Conservation (phyloP, 2,113 vertebrate species). For the Stegostoma tigrinum region DNA sequence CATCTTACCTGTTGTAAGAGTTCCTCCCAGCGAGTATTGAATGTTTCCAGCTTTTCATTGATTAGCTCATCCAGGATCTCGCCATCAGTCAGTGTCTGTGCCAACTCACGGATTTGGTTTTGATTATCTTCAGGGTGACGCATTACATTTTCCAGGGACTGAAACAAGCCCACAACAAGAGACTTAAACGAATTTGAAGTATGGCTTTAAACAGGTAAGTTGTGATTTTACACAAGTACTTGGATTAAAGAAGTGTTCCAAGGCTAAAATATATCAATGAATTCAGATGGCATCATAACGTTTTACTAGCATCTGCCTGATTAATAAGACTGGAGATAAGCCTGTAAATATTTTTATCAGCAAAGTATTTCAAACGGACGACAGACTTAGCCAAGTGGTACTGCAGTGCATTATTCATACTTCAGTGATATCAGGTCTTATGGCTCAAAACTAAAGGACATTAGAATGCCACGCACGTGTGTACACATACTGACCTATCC, state of each 20-base stretch:
- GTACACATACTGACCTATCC: neutral
- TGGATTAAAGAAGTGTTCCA: neutral
- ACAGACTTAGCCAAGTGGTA: neutral
- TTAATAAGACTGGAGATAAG: neutral
- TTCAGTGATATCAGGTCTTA: neutral
- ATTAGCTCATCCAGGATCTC: constrained; percentile 94
- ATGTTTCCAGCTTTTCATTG: constrained; percentile 85
- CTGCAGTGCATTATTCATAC: neutral
- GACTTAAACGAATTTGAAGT: neutral
- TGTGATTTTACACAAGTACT: neutral
- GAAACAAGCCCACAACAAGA: constrained; percentile 43
- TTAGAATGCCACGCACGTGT: neutral
- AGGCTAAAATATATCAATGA: neutral
- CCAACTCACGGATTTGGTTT: constrained; percentile 86
- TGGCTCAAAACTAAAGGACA: neutral
- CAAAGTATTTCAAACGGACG: constrained; percentile 11
- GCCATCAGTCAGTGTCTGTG: constrained; percentile 92
- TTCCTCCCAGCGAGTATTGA: constrained; percentile 86
- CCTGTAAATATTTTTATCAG: neutral
- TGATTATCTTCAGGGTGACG: constrained; percentile 91
- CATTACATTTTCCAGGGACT: constrained; percentile 79
- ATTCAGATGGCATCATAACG: neutral
- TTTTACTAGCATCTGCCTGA: neutral
- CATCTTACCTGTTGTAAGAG: constrained; percentile 74
- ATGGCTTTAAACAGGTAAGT: neutral